These are phyloP conservation scores for Panagrolaimus sp. DNA, from an alignment of 1,140 invertebrate genomes.

Conservation along the genomic window DNA sequence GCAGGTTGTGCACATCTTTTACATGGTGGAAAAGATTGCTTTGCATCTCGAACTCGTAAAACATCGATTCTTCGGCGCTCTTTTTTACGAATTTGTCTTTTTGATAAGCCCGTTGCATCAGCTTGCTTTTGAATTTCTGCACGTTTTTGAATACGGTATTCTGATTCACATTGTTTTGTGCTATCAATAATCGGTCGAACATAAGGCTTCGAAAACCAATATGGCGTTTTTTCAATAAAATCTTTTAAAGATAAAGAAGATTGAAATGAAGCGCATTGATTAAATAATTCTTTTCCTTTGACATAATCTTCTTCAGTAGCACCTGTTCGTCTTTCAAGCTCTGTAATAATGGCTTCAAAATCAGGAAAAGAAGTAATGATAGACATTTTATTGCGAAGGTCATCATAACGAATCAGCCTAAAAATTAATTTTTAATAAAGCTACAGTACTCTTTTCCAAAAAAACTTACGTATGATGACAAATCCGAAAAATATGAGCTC, in stretches of 20 bases:
- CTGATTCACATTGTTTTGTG: conserved; percentile 16
- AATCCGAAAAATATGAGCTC: conserved; percentile 93
- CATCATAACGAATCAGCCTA: conserved; percentile 2
- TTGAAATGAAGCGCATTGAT: neutral
- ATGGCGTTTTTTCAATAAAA: conserved; percentile 37
- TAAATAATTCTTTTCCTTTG: neutral
- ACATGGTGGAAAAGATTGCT: conserved; percentile 40
- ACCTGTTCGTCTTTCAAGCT: neutral
- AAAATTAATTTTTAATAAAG: conserved; percentile 19
- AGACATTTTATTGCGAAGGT: conserved; percentile 14
- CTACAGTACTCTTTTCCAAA: neutral
- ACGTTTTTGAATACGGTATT: conserved; percentile 40
- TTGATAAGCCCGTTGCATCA: conserved; percentile 47
- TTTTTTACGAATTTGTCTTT: conserved; percentile 48
- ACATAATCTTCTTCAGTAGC: neutral
- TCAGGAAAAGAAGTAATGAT: neutral
- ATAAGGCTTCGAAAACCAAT: conserved; percentile 55
- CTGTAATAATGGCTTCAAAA: neutral
- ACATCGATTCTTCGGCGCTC: conserved; percentile 43
- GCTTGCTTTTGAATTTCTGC: conserved; percentile 44
- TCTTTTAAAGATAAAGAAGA: neutral
- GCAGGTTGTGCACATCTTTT: conserved; percentile 47
- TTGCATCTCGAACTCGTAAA: conserved; percentile 23
- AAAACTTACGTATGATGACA: conserved; percentile 83
- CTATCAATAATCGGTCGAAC: conserved; percentile 38